Percentiles rank a stretch among this genome's conserved stretches.
Evolutionary conservation across 1,140 invertebrate species (phyloP).

Genomic region (Saccostrea cuccullata): DNA sequence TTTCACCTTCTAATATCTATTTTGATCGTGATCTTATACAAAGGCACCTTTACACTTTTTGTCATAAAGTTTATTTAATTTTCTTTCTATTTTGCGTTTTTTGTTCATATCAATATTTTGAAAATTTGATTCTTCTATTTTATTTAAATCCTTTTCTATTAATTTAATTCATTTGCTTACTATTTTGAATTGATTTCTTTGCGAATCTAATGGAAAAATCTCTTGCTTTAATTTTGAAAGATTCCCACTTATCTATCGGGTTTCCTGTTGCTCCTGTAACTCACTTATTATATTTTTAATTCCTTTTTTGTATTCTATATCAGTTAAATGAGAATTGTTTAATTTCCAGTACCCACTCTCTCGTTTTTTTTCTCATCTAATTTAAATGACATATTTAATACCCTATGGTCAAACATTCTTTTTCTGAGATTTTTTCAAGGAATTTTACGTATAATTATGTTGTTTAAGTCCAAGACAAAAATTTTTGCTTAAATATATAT

Average conservation of each 20-base stretch:
- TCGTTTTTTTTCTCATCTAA: not conserved
- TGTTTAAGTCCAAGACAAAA: not conserved
- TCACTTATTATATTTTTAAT: not conserved
- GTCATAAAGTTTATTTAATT: not conserved
- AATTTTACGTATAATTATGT: not conserved
- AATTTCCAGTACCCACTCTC: not conserved
- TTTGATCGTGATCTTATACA: conserved; percentile 25
- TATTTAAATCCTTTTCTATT: not conserved
- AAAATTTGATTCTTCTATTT: not conserved
- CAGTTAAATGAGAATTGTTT: not conserved
- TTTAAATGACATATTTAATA: not conserved
- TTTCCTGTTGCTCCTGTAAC: not conserved
- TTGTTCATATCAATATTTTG: conserved; percentile 5
- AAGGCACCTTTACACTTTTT: conserved; percentile 33
- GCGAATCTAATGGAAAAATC: not conserved
- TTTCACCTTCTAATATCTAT: conserved; percentile 28
- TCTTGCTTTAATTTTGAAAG: not conserved
- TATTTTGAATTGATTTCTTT: not conserved
- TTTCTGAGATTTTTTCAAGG: not conserved
- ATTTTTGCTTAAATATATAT: not conserved
- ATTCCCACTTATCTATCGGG: not conserved
- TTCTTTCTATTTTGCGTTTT: not conserved
- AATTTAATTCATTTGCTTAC: not conserved
- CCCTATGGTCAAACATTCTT: conserved; percentile 12
- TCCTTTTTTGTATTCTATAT: not conserved